Evolutionary conservation across 2,797 vertebrate species (phyloP).

Genomic region (Scarus forsteni): DNA sequence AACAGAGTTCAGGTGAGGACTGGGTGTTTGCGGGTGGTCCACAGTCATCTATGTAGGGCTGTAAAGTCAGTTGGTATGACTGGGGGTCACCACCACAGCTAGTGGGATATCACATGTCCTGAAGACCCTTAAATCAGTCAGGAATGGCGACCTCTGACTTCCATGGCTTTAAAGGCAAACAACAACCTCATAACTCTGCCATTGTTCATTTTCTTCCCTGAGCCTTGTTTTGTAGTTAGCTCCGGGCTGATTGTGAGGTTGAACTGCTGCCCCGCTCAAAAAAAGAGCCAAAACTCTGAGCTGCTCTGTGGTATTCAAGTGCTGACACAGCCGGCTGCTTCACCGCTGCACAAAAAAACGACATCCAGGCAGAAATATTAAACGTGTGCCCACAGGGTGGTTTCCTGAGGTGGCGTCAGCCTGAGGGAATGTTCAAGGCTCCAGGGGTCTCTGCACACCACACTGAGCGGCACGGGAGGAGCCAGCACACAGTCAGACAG

Average conservation of each 20-base stretch:
- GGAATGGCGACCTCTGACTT: slow-evolving; percentile 63
- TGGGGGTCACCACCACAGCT: slow-evolving; percentile 26
- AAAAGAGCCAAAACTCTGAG: slow-evolving; percentile 36
- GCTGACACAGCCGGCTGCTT: slow-evolving; percentile 53
- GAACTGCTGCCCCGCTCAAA: slow-evolving; percentile 18
- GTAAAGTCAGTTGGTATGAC: slow-evolving; percentile 42
- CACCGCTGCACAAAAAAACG: slow-evolving; percentile 11
- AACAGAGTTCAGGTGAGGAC: slow-evolving; percentile 7
- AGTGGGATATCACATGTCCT: slow-evolving; percentile 29
- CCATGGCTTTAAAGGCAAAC: slow-evolving; percentile 35
- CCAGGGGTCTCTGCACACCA: slow-evolving; percentile 28
- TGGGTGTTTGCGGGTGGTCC: slow-evolving; percentile 44
- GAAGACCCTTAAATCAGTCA: slow-evolving; percentile 32
- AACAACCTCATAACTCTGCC: slow-evolving; percentile 32
- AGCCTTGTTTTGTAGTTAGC: slow-evolving; percentile 38
- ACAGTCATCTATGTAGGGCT: slow-evolving; percentile 15
- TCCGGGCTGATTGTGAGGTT: slow-evolving; percentile 40
- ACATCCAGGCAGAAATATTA: slow-evolving; percentile 61
- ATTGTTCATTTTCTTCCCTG: slow-evolving; percentile 47
- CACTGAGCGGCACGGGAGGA: slow-evolving; percentile 41
- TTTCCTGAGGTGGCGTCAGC: slow-evolving; percentile 79
- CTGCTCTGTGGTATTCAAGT: slow-evolving; percentile 37
- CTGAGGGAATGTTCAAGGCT: slow-evolving; percentile 72
- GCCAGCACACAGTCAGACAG: slow-evolving; percentile 48
- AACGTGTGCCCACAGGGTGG: slow-evolving; percentile 63